These are phyloP conservation scores for Embiotoca jacksoni DNA, from an alignment of 2,113 vertebrate genomes.

Conservation along the genomic window DNA sequence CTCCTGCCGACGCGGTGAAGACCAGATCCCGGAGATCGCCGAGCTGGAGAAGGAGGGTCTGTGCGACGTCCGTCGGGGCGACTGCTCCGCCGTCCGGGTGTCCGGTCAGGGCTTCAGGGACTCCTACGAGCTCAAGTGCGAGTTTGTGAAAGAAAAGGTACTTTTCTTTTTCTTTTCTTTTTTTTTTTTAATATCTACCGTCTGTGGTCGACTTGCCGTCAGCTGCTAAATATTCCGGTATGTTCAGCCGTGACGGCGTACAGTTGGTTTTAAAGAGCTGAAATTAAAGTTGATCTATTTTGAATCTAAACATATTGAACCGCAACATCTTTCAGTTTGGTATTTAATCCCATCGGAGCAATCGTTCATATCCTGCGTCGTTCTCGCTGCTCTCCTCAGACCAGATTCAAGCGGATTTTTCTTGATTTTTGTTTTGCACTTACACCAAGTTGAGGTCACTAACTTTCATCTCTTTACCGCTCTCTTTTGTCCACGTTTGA, in stretches of 20 bases:
- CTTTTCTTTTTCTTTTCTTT: slow-evolving; percentile 22
- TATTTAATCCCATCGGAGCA: too few species aligned
- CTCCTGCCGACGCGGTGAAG: slow-evolving; percentile 77
- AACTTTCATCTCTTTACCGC: neutral
- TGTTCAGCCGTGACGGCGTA: too few species aligned
- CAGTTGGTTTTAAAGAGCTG: too few species aligned
- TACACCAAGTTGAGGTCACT: neutral
- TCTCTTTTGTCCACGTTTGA: too few species aligned
- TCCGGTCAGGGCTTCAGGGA: slow-evolving; percentile 89
- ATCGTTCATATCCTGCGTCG: too few species aligned
- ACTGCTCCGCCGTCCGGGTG: slow-evolving; percentile 86
- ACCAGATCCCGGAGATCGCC: slow-evolving; percentile 89
- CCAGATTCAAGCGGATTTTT: neutral
- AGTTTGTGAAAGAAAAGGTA: slow-evolving; percentile 92
- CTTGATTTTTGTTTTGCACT: too few species aligned
- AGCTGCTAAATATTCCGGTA: too few species aligned
- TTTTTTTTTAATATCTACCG: neutral
- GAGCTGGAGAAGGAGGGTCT: slow-evolving; percentile 88
- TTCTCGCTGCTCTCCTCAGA: neutral
- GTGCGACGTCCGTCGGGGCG: slow-evolving; percentile 84
- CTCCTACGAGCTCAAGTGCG: slow-evolving; percentile 88
- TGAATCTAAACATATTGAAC: too few species aligned
- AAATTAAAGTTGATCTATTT: too few species aligned
- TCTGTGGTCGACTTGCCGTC: too few species aligned
- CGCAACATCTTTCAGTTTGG: too few species aligned